Evolutionary conservation across 2,888 invertebrate species (phyloP).

Genomic region (Cephus rjabovi): DNA sequence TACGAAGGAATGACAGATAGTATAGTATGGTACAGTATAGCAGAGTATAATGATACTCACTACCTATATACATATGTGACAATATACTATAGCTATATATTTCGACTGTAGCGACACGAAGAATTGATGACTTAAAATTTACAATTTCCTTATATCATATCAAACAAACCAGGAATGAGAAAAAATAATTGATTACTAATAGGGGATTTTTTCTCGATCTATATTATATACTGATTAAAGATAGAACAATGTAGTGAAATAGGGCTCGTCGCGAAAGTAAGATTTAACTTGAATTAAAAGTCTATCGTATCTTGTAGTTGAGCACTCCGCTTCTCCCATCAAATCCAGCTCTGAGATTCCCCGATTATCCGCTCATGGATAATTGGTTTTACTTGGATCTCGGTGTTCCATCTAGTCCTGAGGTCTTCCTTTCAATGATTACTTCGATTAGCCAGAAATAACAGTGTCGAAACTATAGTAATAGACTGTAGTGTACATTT

Average conservation of each 20-base stretch:
- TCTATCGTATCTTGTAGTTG: conserved; percentile 1
- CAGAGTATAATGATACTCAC: not conserved
- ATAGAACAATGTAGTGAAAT: not conserved
- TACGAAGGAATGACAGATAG: conserved; percentile 38
- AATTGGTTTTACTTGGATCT: conserved; percentile 1
- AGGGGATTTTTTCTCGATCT: not conserved
- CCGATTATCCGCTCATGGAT: conserved; percentile 1
- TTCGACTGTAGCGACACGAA: not conserved
- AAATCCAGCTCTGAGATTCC: not conserved
- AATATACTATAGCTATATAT: not conserved
- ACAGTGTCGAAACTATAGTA: not conserved
- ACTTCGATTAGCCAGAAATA: not conserved
- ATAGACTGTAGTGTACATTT: not conserved
- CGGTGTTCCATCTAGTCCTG: not conserved
- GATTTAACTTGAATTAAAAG: conserved; percentile 35
- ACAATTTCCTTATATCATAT: not conserved
- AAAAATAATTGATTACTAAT: not conserved
- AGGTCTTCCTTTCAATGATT: not conserved
- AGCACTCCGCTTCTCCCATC: not conserved
- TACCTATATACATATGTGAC: too few relatives aligned
- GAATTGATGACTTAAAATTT: not conserved
- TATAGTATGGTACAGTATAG: conserved; percentile 32
- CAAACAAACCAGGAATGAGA: not conserved
- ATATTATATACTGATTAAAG: not conserved
- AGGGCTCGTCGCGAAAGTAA: conserved; percentile 12